These are phyloP conservation scores for Syngnathoides biaculeatus DNA, from an alignment of 2,113 vertebrate species.

Conservation along the genomic window DNA sequence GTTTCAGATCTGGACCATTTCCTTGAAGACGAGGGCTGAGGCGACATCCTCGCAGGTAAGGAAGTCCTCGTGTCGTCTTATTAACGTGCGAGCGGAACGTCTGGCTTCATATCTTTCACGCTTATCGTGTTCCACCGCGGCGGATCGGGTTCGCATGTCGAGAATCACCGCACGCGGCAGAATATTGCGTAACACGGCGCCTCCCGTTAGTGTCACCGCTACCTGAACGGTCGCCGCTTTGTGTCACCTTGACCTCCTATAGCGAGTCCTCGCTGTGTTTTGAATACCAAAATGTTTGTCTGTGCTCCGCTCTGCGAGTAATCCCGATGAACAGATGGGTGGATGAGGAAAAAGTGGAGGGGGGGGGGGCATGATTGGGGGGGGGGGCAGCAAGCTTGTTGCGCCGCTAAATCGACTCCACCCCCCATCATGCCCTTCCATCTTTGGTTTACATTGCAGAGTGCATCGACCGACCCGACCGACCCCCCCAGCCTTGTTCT, in stretches of 20 bases:
- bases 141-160: neutral
- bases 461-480: slow-evolving; percentile 9
- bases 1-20: slow-evolving; percentile 35
- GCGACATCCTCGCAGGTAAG: slow-evolving; percentile 28
- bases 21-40: slow-evolving; percentile 10
- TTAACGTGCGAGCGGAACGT: neutral
- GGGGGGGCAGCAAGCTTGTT: slow-evolving; percentile 42
- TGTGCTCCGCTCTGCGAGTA: slow-evolving; percentile 39
- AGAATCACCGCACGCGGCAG: neutral
- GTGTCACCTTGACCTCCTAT: slow-evolving; percentile 30
- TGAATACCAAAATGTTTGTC: slow-evolving; percentile 9
- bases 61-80: neutral
- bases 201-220: slow-evolving; percentile 20
- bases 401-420: slow-evolving; percentile 33
- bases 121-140: neutral
- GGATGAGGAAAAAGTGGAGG: slow-evolving; percentile 34
- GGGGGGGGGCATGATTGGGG: slow-evolving; percentile 16
- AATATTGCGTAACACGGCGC: slow-evolving; percentile 39
- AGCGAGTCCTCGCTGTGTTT: slow-evolving; percentile 38
- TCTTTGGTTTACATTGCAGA: slow-evolving; percentile 30
- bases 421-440: slow-evolving; percentile 18
- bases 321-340: slow-evolving; percentile 62
- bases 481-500: neutral
- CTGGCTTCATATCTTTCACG: no score
- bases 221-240: slow-evolving; percentile 25